Percentiles rank a stretch among this genome's conserved stretches.
Conservation (phyloP, 2,113 vertebrate genomes). For the Hepsetus odoe region DNA sequence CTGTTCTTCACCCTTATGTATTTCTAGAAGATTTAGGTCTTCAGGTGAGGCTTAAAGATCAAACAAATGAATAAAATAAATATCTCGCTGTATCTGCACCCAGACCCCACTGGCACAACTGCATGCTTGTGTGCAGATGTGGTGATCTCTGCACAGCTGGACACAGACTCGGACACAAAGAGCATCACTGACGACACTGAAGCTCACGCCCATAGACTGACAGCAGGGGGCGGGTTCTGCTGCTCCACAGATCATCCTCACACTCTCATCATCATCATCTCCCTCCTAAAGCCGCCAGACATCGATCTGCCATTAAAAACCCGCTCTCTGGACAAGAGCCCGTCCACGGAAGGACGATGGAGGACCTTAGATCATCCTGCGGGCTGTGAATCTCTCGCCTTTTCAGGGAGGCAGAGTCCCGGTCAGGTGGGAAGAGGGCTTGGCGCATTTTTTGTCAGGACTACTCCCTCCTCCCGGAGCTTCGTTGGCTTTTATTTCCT, state of each 20-base stretch:
- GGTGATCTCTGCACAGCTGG: neutral
- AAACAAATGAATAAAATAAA: too few species aligned
- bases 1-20: too few species aligned
- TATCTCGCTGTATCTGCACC: neutral
- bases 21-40: too few species aligned
- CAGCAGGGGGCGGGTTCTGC: conserved; percentile 61
- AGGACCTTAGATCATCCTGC: neutral
- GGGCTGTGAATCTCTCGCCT: neutral
- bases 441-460: neutral
- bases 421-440: conserved; percentile 5
- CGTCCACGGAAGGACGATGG: conserved; percentile 22
- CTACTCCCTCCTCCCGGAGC: too few species aligned
- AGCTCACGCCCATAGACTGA: conserved; percentile 54
- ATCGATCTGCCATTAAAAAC: conserved; percentile 17
- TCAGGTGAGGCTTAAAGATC: too few species aligned
- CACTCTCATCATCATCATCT: conserved; percentile 55
- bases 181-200: conserved; percentile 56
- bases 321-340: conserved; percentile 30
- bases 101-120: neutral
- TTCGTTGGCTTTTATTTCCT: neutral
- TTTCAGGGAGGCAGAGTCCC: conserved; percentile 25
- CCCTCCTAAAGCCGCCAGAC: conserved; percentile 57
- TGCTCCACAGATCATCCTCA: conserved; percentile 57
- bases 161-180: conserved; percentile 57
- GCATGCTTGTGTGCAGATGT: neutral